Evolutionary conservation across 1,140 invertebrate genomes (phyloP).

Genomic region (Cyclina sinensis): DNA sequence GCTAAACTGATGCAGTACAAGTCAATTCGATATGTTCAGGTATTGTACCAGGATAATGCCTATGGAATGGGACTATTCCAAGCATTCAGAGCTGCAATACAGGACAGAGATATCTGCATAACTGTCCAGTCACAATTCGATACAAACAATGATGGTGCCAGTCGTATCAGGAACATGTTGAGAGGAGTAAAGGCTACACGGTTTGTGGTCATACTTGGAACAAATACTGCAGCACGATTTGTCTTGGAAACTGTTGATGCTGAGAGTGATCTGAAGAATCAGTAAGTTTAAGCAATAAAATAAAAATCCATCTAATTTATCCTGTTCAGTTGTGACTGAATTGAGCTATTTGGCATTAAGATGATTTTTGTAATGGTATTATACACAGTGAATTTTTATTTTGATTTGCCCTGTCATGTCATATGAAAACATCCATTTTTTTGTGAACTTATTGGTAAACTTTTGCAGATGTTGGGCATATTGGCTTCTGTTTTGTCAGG

Average conservation of each 20-base stretch:
- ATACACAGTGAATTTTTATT: too few relatives aligned
- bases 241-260: slow-evolving; percentile 44
- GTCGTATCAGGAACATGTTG: neutral
- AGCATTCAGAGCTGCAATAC: slow-evolving; percentile 70
- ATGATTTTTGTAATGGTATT: too few relatives aligned
- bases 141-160: slow-evolving; percentile 20
- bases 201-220: slow-evolving; percentile 63
- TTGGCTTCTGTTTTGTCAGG: too few relatives aligned
- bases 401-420: too few relatives aligned
- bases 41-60: slow-evolving; percentile 72
- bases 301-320: too few relatives aligned
- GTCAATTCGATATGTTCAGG: slow-evolving; percentile 69
- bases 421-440: too few relatives aligned
- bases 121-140: slow-evolving; percentile 28
- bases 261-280: neutral
- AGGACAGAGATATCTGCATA: slow-evolving; percentile 72
- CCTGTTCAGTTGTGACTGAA: too few relatives aligned
- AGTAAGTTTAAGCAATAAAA: too few relatives aligned
- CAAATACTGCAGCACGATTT: slow-evolving; percentile 42
- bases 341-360: too few relatives aligned
- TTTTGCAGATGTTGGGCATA: too few relatives aligned
- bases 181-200: neutral
- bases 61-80: slow-evolving; percentile 72
- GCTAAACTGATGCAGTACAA: slow-evolving; percentile 57
- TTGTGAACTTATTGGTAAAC: too few relatives aligned